Evolutionary conservation across 2,113 vertebrate genomes (phyloP).

Genomic region (Ictalurus furcatus): DNA sequence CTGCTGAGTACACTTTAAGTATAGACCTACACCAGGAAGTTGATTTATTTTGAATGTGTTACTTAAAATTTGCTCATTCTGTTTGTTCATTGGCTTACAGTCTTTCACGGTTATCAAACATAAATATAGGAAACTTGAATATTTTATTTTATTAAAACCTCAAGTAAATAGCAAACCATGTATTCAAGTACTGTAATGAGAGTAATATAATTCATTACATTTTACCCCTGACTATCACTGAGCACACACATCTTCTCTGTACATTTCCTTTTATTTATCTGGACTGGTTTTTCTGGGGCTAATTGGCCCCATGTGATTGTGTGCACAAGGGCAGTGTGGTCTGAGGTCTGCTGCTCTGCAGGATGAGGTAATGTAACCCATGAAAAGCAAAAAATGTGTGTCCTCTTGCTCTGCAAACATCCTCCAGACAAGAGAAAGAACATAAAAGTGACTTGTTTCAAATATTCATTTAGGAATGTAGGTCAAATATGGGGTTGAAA

Average conservation of each 20-base stretch:
- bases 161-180: not conserved
- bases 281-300: not conserved
- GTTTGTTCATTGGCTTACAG: not conserved
- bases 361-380: conserved; percentile 3
- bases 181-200: not conserved
- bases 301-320: conserved; percentile 4
- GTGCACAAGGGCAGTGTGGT: not conserved
- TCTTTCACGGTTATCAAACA: not conserved
- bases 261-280: not conserved
- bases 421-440: not conserved
- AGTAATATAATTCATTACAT: not conserved
- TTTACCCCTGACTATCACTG: not conserved
- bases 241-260: not conserved
- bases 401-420: not conserved
- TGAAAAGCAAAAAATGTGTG: not conserved
- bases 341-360: not conserved
- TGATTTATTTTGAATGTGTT: not conserved
- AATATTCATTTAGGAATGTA: not conserved
- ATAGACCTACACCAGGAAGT: not conserved
- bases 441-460: not conserved
- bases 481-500: not conserved
- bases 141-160: not conserved
- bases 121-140: not conserved
- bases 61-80: not conserved
- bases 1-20: not conserved